phyloP scores from a whole-genome alignment of 2,888 invertebrate species.

The Iselma pallidipennis region DNA sequence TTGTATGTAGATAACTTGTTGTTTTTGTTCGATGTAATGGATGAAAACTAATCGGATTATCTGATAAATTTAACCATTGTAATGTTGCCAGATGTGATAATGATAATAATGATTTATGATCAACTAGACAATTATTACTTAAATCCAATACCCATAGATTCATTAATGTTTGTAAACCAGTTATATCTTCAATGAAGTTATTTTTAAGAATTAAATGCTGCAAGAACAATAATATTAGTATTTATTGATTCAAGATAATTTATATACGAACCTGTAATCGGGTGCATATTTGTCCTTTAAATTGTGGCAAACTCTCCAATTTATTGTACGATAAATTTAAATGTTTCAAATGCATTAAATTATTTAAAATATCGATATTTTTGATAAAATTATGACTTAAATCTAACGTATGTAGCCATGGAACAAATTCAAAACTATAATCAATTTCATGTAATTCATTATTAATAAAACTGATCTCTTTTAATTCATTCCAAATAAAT shows the following conservation, averaged over 20 bases:
- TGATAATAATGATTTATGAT: conserved; percentile 62
- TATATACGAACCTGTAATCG: conserved; percentile 48
- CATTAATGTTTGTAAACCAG: conserved; percentile 60
- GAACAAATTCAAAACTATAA: conserved; percentile 62
- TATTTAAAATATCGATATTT: conserved; percentile 61
- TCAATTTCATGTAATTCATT: conserved; percentile 62
- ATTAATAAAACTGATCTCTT: conserved; percentile 62
- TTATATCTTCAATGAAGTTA: conserved; percentile 67
- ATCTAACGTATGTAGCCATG: conserved; percentile 66
- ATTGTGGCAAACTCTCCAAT: conserved; percentile 60
- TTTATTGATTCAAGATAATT: background rate
- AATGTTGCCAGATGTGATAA: conserved; percentile 61
- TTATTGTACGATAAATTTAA: conserved; percentile 69
- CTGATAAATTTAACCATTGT: conserved; percentile 61
- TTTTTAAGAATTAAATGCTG: conserved; percentile 64
- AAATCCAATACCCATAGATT: conserved; percentile 65
- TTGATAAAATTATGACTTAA: conserved; percentile 66
- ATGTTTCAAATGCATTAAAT: conserved; percentile 64
- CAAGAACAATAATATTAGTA: conserved; percentile 38
- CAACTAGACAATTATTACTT: conserved; percentile 65
- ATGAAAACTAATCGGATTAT: conserved; percentile 67
- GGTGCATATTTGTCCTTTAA: conserved; percentile 61
- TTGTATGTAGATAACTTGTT: conserved; percentile 62
- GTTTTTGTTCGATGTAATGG: conserved; percentile 62
- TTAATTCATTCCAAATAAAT: conserved; percentile 66